Conservation (phyloP, 2,113 vertebrate genomes). For the Tragelaphus strepsiceros region DNA sequence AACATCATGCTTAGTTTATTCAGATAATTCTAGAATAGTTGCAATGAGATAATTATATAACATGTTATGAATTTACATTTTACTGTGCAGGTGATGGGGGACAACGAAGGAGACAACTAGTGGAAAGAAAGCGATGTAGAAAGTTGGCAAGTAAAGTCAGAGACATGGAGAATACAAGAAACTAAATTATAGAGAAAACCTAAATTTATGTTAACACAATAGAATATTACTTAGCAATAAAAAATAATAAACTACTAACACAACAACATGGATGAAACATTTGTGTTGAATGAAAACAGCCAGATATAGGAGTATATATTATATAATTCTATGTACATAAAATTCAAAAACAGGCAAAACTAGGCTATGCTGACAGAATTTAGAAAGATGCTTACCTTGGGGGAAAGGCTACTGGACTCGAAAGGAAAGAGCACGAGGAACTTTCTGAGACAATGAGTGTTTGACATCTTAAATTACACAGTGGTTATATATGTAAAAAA, state of each 20-base stretch:
- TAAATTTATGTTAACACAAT: neutral
- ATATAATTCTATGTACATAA: neutral
- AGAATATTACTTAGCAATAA: neutral
- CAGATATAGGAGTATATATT: neutral
- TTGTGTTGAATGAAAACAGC: neutral
- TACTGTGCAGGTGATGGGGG: neutral
- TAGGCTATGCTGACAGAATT: neutral
- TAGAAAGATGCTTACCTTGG: neutral
- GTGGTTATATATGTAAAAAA: neutral
- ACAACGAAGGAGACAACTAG: neutral
- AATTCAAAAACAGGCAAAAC: conserved; percentile 18
- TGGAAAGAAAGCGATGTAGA: neutral
- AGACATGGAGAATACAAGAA: neutral
- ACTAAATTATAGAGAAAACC: neutral
- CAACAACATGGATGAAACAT: neutral
- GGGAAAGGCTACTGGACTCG: neutral
- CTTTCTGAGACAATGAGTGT: neutral
- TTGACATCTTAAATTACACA: neutral
- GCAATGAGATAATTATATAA: neutral
- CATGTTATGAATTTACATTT: neutral
- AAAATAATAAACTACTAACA: neutral
- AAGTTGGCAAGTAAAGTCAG: neutral
- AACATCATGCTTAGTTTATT: neutral
- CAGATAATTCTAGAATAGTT: neutral
- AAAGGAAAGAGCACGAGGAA: neutral